Conservation (phyloP, 2,113 vertebrate genomes). For the Beaufortia kweichowensis region DNA sequence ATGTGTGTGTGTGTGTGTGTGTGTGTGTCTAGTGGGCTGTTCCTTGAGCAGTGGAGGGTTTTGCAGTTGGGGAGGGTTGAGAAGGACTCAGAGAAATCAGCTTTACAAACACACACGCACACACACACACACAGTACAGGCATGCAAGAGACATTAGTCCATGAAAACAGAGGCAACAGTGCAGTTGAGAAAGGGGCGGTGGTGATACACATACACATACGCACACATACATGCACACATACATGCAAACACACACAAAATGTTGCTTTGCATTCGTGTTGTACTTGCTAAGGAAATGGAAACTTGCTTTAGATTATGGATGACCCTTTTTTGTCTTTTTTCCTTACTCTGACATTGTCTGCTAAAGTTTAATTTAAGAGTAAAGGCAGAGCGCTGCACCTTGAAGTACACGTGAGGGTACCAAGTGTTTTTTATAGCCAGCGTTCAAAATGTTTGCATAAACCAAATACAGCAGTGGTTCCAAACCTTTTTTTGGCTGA, state of each 20-base stretch:
- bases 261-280: not conserved
- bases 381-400: conserved; percentile 52
- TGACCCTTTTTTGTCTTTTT: not conserved
- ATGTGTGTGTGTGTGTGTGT: conserved; percentile 32
- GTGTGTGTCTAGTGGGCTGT: conserved; percentile 37
- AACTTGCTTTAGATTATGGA: conserved; percentile 16
- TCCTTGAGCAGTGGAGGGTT: conserved; percentile 29
- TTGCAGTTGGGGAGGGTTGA: conserved; percentile 21
- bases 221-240: not conserved
- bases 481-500: too few relatives aligned
- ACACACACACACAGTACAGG: conserved; percentile 18
- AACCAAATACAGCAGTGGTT: too few relatives aligned
- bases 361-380: not conserved
- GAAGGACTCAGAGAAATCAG: conserved; percentile 28
- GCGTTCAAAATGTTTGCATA: too few relatives aligned
- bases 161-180: conserved; percentile 23
- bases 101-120: conserved; percentile 13
- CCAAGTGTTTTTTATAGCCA: conserved; percentile 37
- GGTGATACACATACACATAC: conserved; percentile 42
- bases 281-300: not conserved
- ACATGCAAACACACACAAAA: conserved; percentile 9
- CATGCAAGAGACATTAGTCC: conserved; percentile 23
- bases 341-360: not conserved
- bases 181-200: conserved; percentile 32
- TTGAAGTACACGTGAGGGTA: conserved; percentile 66